phyloP scores from a whole-genome alignment of 2,113 vertebrate genomes.

The Phyllostomus hastatus region DNA sequence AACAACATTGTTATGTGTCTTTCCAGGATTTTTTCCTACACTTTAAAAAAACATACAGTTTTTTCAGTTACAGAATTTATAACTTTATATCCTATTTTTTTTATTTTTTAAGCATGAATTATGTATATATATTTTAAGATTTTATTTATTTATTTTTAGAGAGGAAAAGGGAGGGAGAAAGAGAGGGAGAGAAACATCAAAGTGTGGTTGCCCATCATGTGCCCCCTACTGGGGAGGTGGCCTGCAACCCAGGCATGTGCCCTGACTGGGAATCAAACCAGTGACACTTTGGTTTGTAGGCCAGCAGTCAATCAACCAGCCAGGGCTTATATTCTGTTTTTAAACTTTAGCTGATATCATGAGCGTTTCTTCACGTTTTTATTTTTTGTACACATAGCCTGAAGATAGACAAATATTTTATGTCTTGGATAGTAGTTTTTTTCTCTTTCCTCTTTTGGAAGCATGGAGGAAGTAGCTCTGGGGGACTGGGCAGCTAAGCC shows the following conservation, averaged over 20 bases:
- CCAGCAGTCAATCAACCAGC: too few relatives aligned
- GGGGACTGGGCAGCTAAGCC: neutral
- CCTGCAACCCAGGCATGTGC: too few relatives aligned
- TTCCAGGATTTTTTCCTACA: neutral
- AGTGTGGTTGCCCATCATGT: too few relatives aligned
- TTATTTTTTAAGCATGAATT: neutral
- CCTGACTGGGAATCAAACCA: too few relatives aligned
- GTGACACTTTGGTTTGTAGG: too few relatives aligned
- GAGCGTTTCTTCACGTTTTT: neutral
- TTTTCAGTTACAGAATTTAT: neutral
- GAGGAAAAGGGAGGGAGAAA: too few relatives aligned
- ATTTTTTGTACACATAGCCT: neutral
- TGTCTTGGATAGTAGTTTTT: neutral
- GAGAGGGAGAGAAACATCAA: too few relatives aligned
- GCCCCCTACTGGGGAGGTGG: too few relatives aligned
- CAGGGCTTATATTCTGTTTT: neutral
- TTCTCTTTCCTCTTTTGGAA: neutral
- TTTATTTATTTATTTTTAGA: too few relatives aligned
- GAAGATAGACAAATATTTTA: neutral
- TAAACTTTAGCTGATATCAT: neutral
- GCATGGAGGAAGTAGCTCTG: neutral
- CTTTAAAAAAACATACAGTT: neutral
- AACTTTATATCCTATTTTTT: too few relatives aligned
- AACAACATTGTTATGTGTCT: neutral
- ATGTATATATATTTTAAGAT: neutral